Conservation (phyloP, 2,888 invertebrate genomes). For the Drosophila setosimentum region DNA sequence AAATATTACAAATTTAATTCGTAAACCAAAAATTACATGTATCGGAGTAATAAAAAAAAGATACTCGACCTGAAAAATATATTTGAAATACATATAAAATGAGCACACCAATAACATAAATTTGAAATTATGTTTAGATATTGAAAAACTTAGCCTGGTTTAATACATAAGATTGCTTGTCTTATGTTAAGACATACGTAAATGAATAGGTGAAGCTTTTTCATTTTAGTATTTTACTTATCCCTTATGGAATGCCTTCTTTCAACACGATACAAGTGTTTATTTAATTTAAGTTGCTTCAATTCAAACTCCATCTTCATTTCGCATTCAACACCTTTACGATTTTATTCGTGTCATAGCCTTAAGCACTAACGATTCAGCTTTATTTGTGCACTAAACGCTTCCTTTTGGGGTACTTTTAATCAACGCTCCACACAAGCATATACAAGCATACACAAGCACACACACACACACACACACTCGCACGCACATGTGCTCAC, state of each 20-base stretch:
- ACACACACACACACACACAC: constrained; percentile 9
- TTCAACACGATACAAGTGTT: background rate
- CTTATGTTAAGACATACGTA: background rate
- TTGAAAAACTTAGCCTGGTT: too few species aligned
- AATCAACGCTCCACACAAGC: constrained; percentile 43
- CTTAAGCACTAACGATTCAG: constrained; percentile 21
- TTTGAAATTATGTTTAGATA: too few species aligned
- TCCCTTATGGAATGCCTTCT: background rate
- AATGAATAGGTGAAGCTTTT: background rate
- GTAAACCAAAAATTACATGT: background rate
- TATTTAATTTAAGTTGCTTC: background rate
- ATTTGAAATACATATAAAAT: too few species aligned
- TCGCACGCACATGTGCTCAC: constrained; percentile 13
- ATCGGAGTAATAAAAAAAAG: background rate
- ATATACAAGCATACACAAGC: constrained; percentile 6
- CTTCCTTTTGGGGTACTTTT: constrained; percentile 45
- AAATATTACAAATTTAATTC: background rate
- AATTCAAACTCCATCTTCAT: background rate
- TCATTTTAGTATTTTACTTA: background rate
- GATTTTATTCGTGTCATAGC: constrained; percentile 27
- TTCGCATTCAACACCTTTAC: constrained; percentile 23
- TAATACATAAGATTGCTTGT: background rate
- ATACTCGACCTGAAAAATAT: too few species aligned
- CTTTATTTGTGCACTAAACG: constrained; percentile 49
- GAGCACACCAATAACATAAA: too few species aligned